Base-by-base conservation (phyloP, 2,888 invertebrate genomes). In the Dolichopus griseipennis region DNA sequence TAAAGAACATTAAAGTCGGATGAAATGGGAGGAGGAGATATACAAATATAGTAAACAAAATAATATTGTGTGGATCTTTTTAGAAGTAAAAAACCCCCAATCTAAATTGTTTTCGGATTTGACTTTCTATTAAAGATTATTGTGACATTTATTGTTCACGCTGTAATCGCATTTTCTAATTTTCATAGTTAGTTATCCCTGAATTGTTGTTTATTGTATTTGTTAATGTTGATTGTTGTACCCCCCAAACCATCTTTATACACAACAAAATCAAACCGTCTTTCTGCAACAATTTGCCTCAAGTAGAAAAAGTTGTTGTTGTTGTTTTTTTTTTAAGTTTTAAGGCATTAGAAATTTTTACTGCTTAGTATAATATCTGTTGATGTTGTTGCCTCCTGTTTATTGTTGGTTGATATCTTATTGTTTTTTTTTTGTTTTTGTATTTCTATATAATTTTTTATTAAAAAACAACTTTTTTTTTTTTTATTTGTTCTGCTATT, bases 121-220 rank as follows among this genome's bases (percentile, higher is more conserved):
- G 18, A 27, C 27, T 63, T 63, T 75, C 73, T 74, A 75, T 80
- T 78, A 78, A 76, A 78, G 78, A 78, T 80, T 79, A 79, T 78
- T 71, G 78, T 79, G 81, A 79, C 81, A 79, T 79, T 80, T 81
- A 79, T 79, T 79, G 78, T 78, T 78, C 76, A 78, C 78, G 77
- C 78, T 77, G 76, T 78, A 78, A 78, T 78, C 76, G 73, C 68
- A 67, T 66, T 69, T 71, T 72, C 67, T 68, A 71, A 69, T 68
- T 69, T 70, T 52, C 52, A 52, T 52, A 52, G 52, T 52, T 71
- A 70, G 70, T 69, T 68, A 68, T 68, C 69, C 69, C 52, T 66
- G 67, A 69, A 27, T 27, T 68, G 66, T 66, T 69, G 65, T 65
- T 71, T 70, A 67, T 67, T 67, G 64, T 68, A 65, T 67, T 65